These are phyloP conservation scores for Shargacucullia verbasci DNA, from an alignment of 2,888 invertebrate species.

Conservation along the genomic window DNA sequence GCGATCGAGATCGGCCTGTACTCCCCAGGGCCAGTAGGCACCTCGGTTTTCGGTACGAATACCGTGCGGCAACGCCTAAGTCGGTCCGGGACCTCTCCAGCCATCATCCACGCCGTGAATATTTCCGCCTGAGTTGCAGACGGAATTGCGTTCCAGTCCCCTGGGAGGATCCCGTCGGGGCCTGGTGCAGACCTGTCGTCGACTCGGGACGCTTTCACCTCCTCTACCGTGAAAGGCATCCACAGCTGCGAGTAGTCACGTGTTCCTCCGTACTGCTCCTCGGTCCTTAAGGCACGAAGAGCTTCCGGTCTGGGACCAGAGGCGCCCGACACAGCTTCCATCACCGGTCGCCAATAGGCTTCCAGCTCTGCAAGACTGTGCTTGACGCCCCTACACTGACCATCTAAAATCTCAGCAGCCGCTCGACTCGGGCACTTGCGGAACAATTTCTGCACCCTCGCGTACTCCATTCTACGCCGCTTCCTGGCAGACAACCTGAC, in stretches of 20 bases:
- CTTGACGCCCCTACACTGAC: no score
- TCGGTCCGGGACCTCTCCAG: conserved; percentile 15
- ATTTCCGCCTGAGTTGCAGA: conserved; percentile 27
- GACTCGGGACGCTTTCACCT: conserved; percentile 15
- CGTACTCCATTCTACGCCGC: conserved; percentile 11
- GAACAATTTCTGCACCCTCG: conserved; percentile 9
- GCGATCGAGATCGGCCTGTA: conserved; percentile 54
- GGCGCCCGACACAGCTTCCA: conserved; percentile 29
- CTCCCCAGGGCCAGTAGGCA: conserved; percentile 50
- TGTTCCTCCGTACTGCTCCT: conserved; percentile 16
- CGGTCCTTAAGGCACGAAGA: neutral
- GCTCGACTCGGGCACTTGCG: no score
- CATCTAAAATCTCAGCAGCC: neutral
- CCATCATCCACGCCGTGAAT: conserved; percentile 19
- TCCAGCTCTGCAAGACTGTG: conserved; percentile 12
- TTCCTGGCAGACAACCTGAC: neutral
- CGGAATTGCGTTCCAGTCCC: conserved; percentile 10
- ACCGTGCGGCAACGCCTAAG: conserved; percentile 24
- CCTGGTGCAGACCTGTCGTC: conserved; percentile 15
- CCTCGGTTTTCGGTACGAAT: conserved; percentile 25
- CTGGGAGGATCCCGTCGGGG: conserved; percentile 20
- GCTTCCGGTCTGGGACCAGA: conserved; percentile 25
- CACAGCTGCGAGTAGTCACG: conserved; percentile 16
- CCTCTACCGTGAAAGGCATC: conserved; percentile 16
- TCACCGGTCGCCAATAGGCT: conserved; percentile 31